Evolutionary conservation across 2,888 invertebrate genomes (phyloP).

Genomic region (Trimorus sp.): DNA sequence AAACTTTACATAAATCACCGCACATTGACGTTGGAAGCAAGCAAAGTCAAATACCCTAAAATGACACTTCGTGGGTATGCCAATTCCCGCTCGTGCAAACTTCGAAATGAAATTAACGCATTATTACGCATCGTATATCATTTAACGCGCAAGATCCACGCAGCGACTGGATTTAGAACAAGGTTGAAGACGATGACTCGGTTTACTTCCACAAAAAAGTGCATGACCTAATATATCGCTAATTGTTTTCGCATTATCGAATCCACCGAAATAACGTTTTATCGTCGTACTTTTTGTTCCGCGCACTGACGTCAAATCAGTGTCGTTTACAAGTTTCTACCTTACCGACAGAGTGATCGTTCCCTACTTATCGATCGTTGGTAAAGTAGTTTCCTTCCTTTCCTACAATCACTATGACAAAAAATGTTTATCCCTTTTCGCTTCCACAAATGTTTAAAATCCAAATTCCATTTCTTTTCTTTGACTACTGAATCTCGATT

Average conservation of each 20-base stretch:
- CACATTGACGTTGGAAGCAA: no score
- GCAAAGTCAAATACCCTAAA: no score
- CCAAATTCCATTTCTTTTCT: no score
- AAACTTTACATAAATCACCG: no score
- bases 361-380: background rate
- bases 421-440: no score
- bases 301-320: background rate
- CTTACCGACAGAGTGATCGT: background rate
- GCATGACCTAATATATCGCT: background rate
- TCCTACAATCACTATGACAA: no score
- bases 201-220: background rate
- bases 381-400: background rate
- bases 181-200: constrained; percentile 18
- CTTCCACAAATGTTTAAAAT: no score
- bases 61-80: background rate
- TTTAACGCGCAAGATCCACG: constrained; percentile 5
- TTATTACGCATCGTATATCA: constrained; percentile 10
- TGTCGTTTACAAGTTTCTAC: background rate
- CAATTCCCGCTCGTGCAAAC: background rate
- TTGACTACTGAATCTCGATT: no score
- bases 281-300: background rate
- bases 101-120: background rate
- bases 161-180: constrained; percentile 18
- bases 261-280: constrained; percentile 7
- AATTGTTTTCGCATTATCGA: background rate